Conservation (phyloP, 2,113 vertebrate genomes). For the Trichechus manatus region DNA sequence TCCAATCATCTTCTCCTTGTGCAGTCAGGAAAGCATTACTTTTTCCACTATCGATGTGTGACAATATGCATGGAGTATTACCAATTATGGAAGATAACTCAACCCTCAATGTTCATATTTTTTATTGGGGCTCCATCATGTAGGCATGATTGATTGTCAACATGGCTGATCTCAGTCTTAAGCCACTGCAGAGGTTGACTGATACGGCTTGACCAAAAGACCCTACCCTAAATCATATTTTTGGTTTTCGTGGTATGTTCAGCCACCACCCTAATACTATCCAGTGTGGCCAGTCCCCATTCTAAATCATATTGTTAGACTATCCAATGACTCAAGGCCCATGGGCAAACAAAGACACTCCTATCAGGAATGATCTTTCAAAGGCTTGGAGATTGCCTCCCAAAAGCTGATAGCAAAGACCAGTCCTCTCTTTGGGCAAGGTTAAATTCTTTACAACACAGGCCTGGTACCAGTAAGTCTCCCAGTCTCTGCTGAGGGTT, state of each 20-base stretch:
- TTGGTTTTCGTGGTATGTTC: background rate
- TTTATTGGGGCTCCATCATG: background rate
- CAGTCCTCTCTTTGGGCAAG: no score
- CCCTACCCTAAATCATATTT: background rate
- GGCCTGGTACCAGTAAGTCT: background rate
- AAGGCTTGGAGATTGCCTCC: background rate
- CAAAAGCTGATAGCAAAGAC: background rate
- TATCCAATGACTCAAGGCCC: background rate
- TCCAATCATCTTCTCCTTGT: background rate
- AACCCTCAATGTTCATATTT: background rate
- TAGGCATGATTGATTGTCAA: background rate
- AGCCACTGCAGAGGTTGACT: background rate
- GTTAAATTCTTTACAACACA: background rate
- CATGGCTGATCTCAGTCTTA: background rate
- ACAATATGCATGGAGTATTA: background rate
- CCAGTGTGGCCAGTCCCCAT: background rate
- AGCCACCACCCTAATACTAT: background rate
- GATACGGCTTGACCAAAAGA: background rate
- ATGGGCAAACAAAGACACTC: background rate
- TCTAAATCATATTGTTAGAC: background rate
- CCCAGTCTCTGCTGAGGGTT: background rate
- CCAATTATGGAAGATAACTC: background rate
- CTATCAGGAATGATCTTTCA: background rate
- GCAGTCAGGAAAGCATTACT: background rate
- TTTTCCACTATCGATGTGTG: background rate